Evolutionary conservation across 2,888 invertebrate genomes (phyloP).

Genomic region (Tineola bisselliella): DNA sequence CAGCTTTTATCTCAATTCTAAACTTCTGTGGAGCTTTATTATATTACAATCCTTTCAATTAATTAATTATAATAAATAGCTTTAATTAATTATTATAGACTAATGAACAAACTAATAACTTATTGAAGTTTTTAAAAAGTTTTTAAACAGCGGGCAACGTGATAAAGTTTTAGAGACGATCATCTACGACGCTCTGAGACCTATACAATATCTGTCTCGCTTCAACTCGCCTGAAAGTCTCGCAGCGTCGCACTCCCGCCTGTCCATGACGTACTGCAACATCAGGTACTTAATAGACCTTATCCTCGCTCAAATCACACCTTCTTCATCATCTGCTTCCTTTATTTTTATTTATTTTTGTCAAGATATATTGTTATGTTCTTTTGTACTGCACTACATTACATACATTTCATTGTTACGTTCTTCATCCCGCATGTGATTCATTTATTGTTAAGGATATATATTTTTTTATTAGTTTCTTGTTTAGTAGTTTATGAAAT

Average conservation of each 20-base stretch:
- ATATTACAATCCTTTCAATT: not conserved
- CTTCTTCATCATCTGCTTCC: constrained; percentile 11
- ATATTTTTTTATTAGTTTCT: not conserved
- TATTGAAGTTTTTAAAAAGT: not conserved
- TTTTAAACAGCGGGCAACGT: not conserved
- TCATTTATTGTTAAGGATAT: not conserved
- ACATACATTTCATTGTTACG: not conserved
- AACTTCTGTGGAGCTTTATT: not conserved
- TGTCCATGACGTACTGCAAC: constrained; percentile 40
- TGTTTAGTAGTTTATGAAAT: not conserved
- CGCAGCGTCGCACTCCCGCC: constrained; percentile 34
- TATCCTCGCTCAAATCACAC: constrained; percentile 13
- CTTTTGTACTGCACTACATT: not conserved
- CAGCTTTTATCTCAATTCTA: not conserved
- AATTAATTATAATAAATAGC: not conserved
- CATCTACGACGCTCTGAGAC: constrained; percentile 2
- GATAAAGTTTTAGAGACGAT: not conserved
- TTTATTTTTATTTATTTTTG: constrained; percentile 8
- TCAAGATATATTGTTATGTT: not conserved
- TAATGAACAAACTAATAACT: not conserved
- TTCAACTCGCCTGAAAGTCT: constrained; percentile 30
- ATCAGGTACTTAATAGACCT: constrained; percentile 38
- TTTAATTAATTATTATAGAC: not conserved
- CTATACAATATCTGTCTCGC: constrained; percentile 23
- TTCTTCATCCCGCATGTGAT: not conserved